Conservation (phyloP, 37 sponge, comb jelly and placozoan species). For the Diacarnus erythraeanus region DNA sequence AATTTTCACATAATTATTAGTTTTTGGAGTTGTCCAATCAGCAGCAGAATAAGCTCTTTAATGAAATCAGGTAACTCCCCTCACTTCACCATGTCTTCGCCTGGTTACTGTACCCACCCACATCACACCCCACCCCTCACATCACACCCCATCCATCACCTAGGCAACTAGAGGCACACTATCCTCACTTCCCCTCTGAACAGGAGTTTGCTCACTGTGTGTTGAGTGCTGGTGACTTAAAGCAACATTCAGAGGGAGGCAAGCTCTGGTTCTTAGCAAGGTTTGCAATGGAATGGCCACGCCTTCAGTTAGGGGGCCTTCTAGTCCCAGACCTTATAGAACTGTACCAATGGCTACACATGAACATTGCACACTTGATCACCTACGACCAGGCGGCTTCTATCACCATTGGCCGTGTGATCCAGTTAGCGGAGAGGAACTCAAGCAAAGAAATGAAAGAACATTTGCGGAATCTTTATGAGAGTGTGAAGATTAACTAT, state of each 20-base stretch:
- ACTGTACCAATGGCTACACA: slow-evolving; percentile 85
- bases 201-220: slow-evolving; percentile 63
- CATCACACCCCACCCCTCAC: background rate
- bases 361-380: slow-evolving; percentile 51
- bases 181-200: slow-evolving; percentile 69
- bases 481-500: slow-evolving; percentile 66
- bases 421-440: slow-evolving; percentile 27
- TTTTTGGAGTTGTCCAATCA: slow-evolving; percentile 34
- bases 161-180: slow-evolving; percentile 50
- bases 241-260: slow-evolving; percentile 32
- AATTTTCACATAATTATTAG: slow-evolving; percentile 14
- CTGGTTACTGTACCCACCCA: background rate
- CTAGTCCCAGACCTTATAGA: slow-evolving; percentile 84
- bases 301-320: slow-evolving; percentile 49
- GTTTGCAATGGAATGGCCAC: slow-evolving; percentile 48
- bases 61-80: slow-evolving; percentile 56
- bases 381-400: slow-evolving; percentile 55
- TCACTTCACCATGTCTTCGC: background rate
- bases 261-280: slow-evolving; percentile 24
- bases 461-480: slow-evolving; percentile 56
- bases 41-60: slow-evolving; percentile 41
- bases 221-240: slow-evolving; percentile 35
- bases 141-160: background rate
- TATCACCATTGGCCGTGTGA: slow-evolving; percentile 51
- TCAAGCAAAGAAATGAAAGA: slow-evolving; percentile 27